Conservation (phyloP, 2,113 vertebrate genomes). For the Pygoscelis adeliae region DNA sequence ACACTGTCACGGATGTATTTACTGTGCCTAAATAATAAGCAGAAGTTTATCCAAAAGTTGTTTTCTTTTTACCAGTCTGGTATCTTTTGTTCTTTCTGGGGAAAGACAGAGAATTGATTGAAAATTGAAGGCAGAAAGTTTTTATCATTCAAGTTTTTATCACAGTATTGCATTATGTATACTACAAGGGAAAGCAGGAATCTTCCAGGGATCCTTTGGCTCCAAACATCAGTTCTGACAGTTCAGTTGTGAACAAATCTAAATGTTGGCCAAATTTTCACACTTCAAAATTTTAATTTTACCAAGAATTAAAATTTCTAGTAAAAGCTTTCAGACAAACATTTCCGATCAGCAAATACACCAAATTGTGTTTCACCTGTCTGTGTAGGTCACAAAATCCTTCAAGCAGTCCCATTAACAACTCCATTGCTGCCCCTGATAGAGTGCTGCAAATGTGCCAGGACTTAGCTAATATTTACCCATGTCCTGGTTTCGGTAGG, state of each 20-base stretch:
- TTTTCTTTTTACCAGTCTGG: background rate
- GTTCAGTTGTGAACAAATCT: background rate
- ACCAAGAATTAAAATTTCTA: background rate
- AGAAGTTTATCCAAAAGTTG: background rate
- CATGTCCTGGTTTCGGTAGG: too few relatives aligned
- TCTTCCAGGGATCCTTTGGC: background rate
- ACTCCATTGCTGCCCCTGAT: background rate
- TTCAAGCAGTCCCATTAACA: too few relatives aligned
- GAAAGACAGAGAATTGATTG: background rate
- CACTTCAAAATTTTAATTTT: background rate
- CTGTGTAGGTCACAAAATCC: background rate
- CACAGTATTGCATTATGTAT: background rate
- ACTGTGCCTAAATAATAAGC: background rate
- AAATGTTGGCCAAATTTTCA: background rate
- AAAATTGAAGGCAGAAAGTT: background rate
- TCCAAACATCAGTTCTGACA: background rate
- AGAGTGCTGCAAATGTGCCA: background rate
- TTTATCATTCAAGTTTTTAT: background rate
- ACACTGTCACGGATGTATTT: background rate
- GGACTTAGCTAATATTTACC: background rate
- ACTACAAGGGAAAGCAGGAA: background rate
- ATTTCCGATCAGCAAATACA: background rate
- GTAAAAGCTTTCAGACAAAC: background rate
- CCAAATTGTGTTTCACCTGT: background rate
- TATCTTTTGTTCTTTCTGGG: background rate